Evolutionary conservation across 2,113 vertebrate genomes (phyloP), one percentile per base, ranked within the genome.

Genomic region (Haemorhous mexicanus): DNA sequence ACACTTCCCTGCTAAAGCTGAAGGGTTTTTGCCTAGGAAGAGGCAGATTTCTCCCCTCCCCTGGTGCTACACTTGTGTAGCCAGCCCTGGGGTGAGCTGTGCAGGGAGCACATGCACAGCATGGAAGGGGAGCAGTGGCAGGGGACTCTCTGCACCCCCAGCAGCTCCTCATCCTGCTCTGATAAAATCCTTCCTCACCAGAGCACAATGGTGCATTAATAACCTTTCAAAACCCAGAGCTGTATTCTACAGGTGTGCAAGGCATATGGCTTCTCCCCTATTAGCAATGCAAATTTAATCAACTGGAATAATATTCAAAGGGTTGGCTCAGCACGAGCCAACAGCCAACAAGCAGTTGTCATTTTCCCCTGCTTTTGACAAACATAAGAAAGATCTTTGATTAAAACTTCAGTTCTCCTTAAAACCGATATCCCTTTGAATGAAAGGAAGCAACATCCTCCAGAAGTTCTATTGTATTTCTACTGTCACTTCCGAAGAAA

Each of bases 271-370:
- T 72, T 92, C 82, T 80, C 68, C 56, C 27, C 62, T 63, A 94
- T 97, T 93, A 96, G 95, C 95, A 96, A 95, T 97, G 94, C 95
- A 96, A 94, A 97, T 96, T 96, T 97, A 96, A 97, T 96, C 96
- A 97, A 77, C 90, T 18, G 30, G 86, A 92, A 96, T 90, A 95
- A 96, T 81, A 88, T 93, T 96, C 88, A 88, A 90, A 95, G 5
- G 52, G 64, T 82, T 92, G 80, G 52, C 94, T 79, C 94, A 94
- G 94, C 90, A 46, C 7, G 68, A 92, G 77, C 84, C 95, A 93
- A 41, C 64, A 86, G n/a, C 72, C 77, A 24, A 72, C 83, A 82
- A 89, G 90, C 68, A 73, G 66, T 96, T 96, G 92, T 93, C 92
- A 61, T 66, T 92, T 94, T 50, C 26, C 39, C 39, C 55, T 5